Evolutionary conservation across 2,797 vertebrate species (phyloP).

Genomic region (Prionace glauca): DNA sequence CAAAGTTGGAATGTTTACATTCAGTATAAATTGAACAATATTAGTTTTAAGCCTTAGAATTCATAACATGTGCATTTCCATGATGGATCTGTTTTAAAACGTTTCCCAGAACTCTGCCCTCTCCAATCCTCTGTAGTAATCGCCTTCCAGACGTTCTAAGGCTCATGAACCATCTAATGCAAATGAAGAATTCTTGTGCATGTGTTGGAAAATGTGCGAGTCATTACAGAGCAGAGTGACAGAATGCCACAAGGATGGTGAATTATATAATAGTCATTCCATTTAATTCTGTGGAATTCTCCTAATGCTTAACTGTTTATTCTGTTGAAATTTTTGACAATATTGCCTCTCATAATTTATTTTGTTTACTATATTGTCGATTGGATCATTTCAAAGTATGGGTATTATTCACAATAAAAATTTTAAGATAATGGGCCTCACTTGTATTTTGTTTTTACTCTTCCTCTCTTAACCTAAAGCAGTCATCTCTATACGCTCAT

Average conservation of each 20-base stretch:
- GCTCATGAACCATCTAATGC: slow-evolving; percentile 48
- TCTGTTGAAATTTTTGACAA: background rate
- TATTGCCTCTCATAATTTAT: background rate
- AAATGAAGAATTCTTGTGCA: slow-evolving; percentile 49
- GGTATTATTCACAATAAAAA: background rate
- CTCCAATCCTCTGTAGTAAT: slow-evolving; percentile 22
- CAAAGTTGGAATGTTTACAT: background rate
- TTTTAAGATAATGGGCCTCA: background rate
- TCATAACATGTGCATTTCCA: too few relatives aligned
- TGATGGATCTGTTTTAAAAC: slow-evolving; percentile 20
- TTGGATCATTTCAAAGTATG: background rate
- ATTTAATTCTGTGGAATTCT: background rate
- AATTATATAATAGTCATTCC: background rate
- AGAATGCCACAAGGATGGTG: background rate
- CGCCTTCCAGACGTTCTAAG: slow-evolving; percentile 40
- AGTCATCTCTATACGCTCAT: background rate
- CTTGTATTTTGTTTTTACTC: background rate
- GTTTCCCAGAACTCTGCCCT: background rate
- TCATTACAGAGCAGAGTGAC: background rate
- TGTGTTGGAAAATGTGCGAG: slow-evolving; percentile 39
- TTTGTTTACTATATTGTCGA: background rate
- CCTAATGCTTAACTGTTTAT: background rate
- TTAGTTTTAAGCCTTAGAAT: background rate
- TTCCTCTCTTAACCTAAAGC: background rate
- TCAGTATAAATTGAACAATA: background rate